These are phyloP conservation scores for Apus apus DNA, from an alignment of 2,113 vertebrate genomes.

Conservation along the genomic window DNA sequence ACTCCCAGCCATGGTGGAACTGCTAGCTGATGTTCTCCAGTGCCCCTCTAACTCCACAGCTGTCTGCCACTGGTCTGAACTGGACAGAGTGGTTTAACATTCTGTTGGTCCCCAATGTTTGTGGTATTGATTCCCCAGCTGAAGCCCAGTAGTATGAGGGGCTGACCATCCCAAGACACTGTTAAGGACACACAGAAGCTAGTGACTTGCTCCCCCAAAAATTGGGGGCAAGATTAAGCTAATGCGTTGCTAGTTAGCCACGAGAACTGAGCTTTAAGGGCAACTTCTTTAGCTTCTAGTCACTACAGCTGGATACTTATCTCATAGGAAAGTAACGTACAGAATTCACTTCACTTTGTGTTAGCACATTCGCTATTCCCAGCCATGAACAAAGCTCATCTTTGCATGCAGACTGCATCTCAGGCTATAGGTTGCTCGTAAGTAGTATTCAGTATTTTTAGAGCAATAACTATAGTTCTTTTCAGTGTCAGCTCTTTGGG, in stretches of 20 bases:
- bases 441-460: conserved; percentile 31
- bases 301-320: neutral
- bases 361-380: neutral
- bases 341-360: conserved; percentile 3
- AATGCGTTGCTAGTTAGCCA: neutral
- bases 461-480: conserved; percentile 46
- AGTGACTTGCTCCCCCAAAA: neutral
- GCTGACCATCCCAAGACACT: neutral
- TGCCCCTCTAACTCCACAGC: neutral
- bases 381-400: neutral
- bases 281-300: conserved; percentile 11
- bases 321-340: conserved; percentile 12
- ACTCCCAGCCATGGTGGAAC: neutral
- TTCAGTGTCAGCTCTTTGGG: conserved; percentile 33
- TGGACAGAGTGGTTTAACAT: neutral
- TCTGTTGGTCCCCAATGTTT: neutral
- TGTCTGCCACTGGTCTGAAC: neutral
- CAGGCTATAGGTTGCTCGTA: neutral
- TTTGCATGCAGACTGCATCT: neutral
- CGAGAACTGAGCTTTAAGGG: neutral
- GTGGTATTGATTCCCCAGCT: neutral
- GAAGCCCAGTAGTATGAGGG: neutral
- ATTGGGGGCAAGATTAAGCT: neutral
- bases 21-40: neutral
- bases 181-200: neutral